Conservation (phyloP, 2,797 vertebrate species). For the Parauchenoglanis ngamensis region DNA sequence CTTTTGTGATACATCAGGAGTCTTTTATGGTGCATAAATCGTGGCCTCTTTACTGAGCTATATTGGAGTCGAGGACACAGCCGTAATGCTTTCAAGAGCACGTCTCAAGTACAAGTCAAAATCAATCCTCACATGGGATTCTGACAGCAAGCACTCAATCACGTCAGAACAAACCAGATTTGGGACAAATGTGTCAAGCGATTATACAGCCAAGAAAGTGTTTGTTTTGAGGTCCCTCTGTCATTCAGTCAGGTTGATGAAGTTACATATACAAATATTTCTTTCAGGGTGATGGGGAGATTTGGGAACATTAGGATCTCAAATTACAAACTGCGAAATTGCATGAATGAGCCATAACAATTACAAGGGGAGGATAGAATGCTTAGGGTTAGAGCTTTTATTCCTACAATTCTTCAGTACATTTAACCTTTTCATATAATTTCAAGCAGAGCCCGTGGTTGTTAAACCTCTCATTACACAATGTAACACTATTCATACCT, state of each 20-base stretch:
- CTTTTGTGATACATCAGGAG: slow-evolving; percentile 21
- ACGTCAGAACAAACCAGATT: slow-evolving; percentile 49
- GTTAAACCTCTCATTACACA: not conserved
- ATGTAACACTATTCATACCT: not conserved
- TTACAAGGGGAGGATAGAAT: not conserved
- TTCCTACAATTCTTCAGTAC: not conserved
- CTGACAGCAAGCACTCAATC: slow-evolving; percentile 56
- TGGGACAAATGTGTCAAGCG: slow-evolving; percentile 51
- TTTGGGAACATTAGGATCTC: not conserved
- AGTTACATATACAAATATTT: not conserved
- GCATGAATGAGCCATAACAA: not conserved
- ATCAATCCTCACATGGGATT: slow-evolving; percentile 48
- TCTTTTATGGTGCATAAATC: slow-evolving; percentile 35
- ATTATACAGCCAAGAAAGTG: slow-evolving; percentile 28
- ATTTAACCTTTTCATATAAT: not conserved
- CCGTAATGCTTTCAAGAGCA: slow-evolving; percentile 44
- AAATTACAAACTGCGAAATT: not conserved
- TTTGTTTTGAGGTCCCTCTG: slow-evolving; percentile 32
- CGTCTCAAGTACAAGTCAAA: slow-evolving; percentile 53
- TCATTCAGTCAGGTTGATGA: slow-evolving; percentile 20
- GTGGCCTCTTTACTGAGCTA: slow-evolving; percentile 12
- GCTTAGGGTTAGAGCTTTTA: not conserved
- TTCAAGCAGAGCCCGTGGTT: not conserved
- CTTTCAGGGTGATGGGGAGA: not conserved
- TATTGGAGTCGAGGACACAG: slow-evolving; percentile 30